Conservation (phyloP, 2,797 vertebrate genomes). For the Pseudochaenichthys georgianus region DNA sequence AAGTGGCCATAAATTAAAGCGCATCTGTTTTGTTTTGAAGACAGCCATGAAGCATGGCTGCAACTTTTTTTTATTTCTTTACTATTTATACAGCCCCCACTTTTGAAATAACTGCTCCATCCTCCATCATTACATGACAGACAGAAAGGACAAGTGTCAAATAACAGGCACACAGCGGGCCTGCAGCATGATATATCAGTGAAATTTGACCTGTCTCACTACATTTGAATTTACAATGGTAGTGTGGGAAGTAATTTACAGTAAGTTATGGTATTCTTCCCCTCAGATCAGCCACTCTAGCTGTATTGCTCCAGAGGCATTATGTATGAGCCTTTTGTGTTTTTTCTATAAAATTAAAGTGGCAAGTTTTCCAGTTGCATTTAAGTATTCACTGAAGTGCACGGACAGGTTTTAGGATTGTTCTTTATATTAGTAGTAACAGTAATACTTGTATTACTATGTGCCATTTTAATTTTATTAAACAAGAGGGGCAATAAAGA, state of each 20-base stretch:
- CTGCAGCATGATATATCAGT: slow-evolving; percentile 66
- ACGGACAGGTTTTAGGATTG: slow-evolving; percentile 18
- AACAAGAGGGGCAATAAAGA: slow-evolving; percentile 37
- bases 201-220: slow-evolving; percentile 67
- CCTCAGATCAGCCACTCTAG: slow-evolving; percentile 55
- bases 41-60: slow-evolving; percentile 76
- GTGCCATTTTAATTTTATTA: slow-evolving; percentile 44
- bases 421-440: slow-evolving; percentile 34
- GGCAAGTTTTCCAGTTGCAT: slow-evolving; percentile 2
- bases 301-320: slow-evolving; percentile 47
- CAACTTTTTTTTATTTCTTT: slow-evolving; percentile 74
- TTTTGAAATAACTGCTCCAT: slow-evolving; percentile 58
- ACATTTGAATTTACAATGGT: slow-evolving; percentile 74
- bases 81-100: slow-evolving; percentile 49
- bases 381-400: slow-evolving; percentile 22
- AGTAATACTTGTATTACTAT: slow-evolving; percentile 28
- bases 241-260: slow-evolving; percentile 69
- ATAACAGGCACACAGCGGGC: slow-evolving; percentile 71
- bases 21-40: slow-evolving; percentile 92
- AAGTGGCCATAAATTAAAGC: slow-evolving; percentile 98
- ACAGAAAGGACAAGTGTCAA: slow-evolving; percentile 79
- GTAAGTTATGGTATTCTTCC: slow-evolving; percentile 67
- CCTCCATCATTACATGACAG: slow-evolving; percentile 75
- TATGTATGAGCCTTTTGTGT: slow-evolving; percentile 36
- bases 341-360: slow-evolving; percentile 38